Evolutionary conservation across 2,888 invertebrate genomes (phyloP).

Genomic region (Zaprionus lineosus): DNA sequence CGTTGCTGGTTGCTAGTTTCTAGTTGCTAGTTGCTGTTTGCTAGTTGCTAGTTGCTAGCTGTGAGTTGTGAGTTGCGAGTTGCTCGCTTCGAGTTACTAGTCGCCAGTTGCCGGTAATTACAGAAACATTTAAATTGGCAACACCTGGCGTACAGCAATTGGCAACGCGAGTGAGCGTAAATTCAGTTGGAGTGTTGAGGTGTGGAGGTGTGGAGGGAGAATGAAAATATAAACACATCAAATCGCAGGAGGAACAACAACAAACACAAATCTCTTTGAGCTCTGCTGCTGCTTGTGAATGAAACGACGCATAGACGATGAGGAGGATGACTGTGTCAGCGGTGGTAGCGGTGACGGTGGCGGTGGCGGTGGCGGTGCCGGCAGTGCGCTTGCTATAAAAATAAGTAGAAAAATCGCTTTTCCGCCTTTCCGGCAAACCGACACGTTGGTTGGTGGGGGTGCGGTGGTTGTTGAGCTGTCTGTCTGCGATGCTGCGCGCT

Average conservation of each 20-base stretch:
- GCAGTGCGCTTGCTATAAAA: slow-evolving; percentile 44
- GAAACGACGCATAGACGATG: slow-evolving; percentile 32
- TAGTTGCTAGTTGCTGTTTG: background rate
- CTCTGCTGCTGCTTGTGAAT: slow-evolving; percentile 24
- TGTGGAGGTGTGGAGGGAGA: slow-evolving; percentile 6
- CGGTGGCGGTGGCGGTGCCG: background rate
- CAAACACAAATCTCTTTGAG: slow-evolving; percentile 65
- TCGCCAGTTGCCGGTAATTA: slow-evolving; percentile 45
- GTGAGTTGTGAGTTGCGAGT: slow-evolving; percentile 21
- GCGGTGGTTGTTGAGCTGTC: slow-evolving; percentile 16
- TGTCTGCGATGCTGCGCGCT: slow-evolving; percentile 55
- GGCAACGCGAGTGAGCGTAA: slow-evolving; percentile 39
- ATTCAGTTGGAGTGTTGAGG: slow-evolving; percentile 19
- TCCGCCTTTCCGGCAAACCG: slow-evolving; percentile 56
- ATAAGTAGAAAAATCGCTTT: slow-evolving; percentile 74
- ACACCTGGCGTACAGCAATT: slow-evolving; percentile 61
- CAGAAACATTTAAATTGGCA: slow-evolving; percentile 69
- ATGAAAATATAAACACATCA: slow-evolving; percentile 70
- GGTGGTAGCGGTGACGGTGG: too few species aligned
- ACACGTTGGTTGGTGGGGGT: slow-evolving; percentile 7
- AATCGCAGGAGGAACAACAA: slow-evolving; percentile 56
- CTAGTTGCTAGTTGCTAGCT: slow-evolving; percentile 51
- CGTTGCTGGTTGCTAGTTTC: slow-evolving; percentile 17
- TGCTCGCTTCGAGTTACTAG: background rate
- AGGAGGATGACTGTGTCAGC: background rate